Base-by-base conservation (phyloP, 2,888 invertebrate genomes). In the Gymnoscelis rufifasciata region DNA sequence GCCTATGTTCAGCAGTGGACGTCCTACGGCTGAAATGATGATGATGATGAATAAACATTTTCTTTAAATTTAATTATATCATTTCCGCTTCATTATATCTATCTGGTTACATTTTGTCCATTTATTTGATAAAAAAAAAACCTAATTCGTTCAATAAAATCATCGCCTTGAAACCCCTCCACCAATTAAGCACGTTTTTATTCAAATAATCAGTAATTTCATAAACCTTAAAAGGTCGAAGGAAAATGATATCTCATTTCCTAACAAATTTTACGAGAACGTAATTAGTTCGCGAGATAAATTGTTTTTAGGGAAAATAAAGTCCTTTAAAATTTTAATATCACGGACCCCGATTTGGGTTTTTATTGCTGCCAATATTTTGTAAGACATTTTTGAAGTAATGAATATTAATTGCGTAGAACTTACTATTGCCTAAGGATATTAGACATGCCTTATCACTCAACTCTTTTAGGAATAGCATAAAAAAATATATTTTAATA, bases 281-380 rank as follows among this genome's bases (percentile, higher is more conserved):
- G 13, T 53, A 59, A 64, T 59, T 61, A 54, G 38, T 52, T 54
- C 35, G 31, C 13, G 47, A 46, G 48, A 57, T 61, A 66, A 66
- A 66, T 64, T 64, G 52, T 52, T 54, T 59, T 62, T 59, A 63
- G 55, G 51, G 51, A 47, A 43, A 30, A 45, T 6, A 19, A 19
- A 37, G 24, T 27, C 26, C 12, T 37, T 26, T 7, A 29, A 13
- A 36, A 8, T 23, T 38, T 36, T 37, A 35, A 43, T 15, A 28
- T 29, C 14, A 15, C 28, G 39, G 11, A 7, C 31, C n/a, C 23
- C 19, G 40, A 40, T 39, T 33, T 19, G 10, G n/a, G 10, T 14
- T 14, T 30, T 33, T 15, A 33, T 33, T 33, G 31, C n/a, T 33
- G n/a, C 31, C 31, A 33, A 33, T 33, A 33, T 15, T 33, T 15